Evolutionary conservation across 2,113 vertebrate genomes (phyloP).

Genomic region (Neoarius graeffei): DNA sequence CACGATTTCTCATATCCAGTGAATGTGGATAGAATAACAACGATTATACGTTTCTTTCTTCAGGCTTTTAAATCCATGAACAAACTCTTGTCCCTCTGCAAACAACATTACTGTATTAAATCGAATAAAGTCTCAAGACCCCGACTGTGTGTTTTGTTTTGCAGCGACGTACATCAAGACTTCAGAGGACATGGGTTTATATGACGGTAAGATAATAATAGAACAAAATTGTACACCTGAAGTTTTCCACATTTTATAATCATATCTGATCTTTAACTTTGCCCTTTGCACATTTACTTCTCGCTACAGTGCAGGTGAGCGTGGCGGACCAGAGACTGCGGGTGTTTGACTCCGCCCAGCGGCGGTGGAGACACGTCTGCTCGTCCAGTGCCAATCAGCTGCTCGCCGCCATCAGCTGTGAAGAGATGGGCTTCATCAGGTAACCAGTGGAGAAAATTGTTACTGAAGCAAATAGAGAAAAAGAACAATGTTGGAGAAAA

Average conservation of each 20-base stretch:
- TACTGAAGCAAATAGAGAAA: too few relatives aligned
- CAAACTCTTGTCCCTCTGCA: too few relatives aligned
- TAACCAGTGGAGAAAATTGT: slow-evolving; percentile 53
- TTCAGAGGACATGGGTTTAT: slow-evolving; percentile 75
- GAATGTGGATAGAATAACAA: too few relatives aligned
- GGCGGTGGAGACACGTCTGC: slow-evolving; percentile 83
- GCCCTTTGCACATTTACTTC: not conserved
- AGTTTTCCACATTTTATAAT: not conserved
- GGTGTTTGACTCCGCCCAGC: slow-evolving; percentile 78
- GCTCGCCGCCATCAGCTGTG: slow-evolving; percentile 83
- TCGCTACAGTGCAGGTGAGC: slow-evolving; percentile 81
- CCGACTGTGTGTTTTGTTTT: slow-evolving; percentile 16
- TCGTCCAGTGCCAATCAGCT: slow-evolving; percentile 80
- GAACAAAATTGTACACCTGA: not conserved
- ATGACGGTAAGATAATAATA: slow-evolving; percentile 69
- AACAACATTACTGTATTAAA: too few relatives aligned
- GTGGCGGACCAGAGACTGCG: slow-evolving; percentile 76
- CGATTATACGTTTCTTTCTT: too few relatives aligned
- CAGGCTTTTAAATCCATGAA: too few relatives aligned
- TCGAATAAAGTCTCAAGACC: not conserved
- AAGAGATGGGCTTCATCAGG: slow-evolving; percentile 91
- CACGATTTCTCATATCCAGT: too few relatives aligned
- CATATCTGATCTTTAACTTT: not conserved
- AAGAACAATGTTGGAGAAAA: not conserved
- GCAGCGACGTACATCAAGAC: slow-evolving; percentile 71